phyloP scores from a whole-genome alignment of 2,113 vertebrate species.

The Thunnus thynnus region DNA sequence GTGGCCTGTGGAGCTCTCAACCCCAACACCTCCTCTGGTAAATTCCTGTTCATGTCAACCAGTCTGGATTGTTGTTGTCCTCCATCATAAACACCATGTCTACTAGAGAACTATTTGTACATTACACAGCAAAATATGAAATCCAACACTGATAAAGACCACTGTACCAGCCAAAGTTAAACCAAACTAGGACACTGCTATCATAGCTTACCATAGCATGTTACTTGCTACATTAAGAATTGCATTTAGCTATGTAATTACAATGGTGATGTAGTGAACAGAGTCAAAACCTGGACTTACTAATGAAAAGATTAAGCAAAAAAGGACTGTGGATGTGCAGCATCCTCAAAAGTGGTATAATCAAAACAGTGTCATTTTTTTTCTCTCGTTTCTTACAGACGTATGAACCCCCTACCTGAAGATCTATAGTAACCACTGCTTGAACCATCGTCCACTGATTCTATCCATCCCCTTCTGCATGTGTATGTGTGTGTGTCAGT shows the following conservation, averaged over 20 bases:
- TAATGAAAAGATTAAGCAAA: not conserved
- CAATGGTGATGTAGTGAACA: not conserved
- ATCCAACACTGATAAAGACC: not conserved
- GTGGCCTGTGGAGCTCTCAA: constrained; percentile 23
- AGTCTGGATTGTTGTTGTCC: constrained; percentile 11
- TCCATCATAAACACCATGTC: not conserved
- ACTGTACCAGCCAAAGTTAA: not conserved
- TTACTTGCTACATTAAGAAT: not conserved
- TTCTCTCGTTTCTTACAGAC: constrained; percentile 66
- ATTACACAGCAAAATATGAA: not conserved
- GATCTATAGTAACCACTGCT: constrained; percentile 69
- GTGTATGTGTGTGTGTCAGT: constrained; percentile 17
- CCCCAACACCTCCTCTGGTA: constrained; percentile 55
- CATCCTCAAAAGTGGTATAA: not conserved
- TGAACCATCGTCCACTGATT: constrained; percentile 42
- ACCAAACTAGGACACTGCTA: not conserved
- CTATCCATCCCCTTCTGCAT: constrained; percentile 40
- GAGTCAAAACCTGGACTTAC: not conserved
- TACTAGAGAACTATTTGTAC: not conserved
- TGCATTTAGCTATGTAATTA: not conserved
- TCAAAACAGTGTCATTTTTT: not conserved
- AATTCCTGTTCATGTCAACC: constrained; percentile 25
- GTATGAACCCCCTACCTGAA: constrained; percentile 54
- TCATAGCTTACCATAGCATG: not conserved
- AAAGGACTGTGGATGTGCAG: not conserved